Base-by-base conservation (phyloP, 1,140 invertebrate genomes). In the Drosophila ironensis region DNA sequence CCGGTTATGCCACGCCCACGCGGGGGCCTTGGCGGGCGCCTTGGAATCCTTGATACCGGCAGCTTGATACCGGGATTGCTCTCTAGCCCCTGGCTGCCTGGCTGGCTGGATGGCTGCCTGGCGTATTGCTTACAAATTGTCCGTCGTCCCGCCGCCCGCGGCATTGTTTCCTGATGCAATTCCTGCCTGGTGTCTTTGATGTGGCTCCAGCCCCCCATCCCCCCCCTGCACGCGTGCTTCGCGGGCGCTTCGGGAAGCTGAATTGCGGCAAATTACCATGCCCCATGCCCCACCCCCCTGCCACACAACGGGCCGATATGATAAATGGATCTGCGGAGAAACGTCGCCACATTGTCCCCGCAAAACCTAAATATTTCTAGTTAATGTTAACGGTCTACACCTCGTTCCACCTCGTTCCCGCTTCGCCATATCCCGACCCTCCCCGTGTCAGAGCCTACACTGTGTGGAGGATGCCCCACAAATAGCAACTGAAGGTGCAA, bases 171-270 rank as follows among this genome's bases (percentile, higher is more conserved):
- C 51, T 60, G 57, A 41, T 70, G 75, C 40, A 60, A 68, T 57
- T 80, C 37, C 47, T 33, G 11, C 37, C 47, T 33, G 11, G 12
- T 41, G 20, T 37, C 50, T 52, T 70, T 50, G 51, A 42, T 40
- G 53, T 71, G 44, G 80, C 78, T 67, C 78, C 78, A 78, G 86
- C 78, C 80, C 78, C 69, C 47, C 50, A 80, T 74, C 78, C 80
- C 78, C 69, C 47, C 50, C 80, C 71, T 78, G 80, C 53, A 77
- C 72, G 56, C 25, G 30, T 16, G 14, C 12, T 12, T 16, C 14
- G 30, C 11, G 12, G 30, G 4, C 14, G 14, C 14, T 35, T 35
- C 28, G 28, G 28, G n/a, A 11, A 30, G 30, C 30, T 14, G n/a
- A n/a, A n/a, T n/a, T n/a, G n/a, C n/a, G n/a, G n/a, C n/a, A n/a